Base-by-base conservation (phyloP, 2,797 vertebrate species). In the Pteronotus mesoamericanus region DNA sequence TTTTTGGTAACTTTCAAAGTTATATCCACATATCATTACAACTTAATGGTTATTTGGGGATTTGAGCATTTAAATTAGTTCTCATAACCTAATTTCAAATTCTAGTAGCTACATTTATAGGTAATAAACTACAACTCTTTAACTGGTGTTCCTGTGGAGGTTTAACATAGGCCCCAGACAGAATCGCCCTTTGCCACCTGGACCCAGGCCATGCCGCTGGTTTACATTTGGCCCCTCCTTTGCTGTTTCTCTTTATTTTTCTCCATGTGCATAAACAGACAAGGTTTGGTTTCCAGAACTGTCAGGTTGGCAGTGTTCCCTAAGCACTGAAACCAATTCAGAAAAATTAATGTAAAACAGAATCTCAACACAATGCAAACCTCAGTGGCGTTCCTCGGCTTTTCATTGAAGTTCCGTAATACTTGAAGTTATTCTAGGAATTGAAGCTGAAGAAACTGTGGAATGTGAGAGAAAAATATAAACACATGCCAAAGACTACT, bases 251-350 rank as follows among this genome's bases (percentile, higher is more conserved):
- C n/a, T 89, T 82, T 91, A 22, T 39, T 89, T 78, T 90, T 88
- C 79, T 78, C 86, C 85, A 75, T 53, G 66, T 74, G 59, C 94
- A 75, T 82, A 48, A 77, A 80, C 53, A 88, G 78, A 64, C 86
- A 21, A 75, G 48, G 19, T 85, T 88, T 75, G 32, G 71, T 95
- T 82, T 97, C 69, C 89, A 71, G 51, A 91, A 64, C n/a, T 94
- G 14, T 89, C 78, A 19, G 8, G 2, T 68, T 93, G 92, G 44
- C 48, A 32, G 39, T 90, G 44, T 88, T 93, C 93, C 72, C 37
- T 86, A 68, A 93, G 24, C 89, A 59, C 14, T 59, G 21, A 95
- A 89, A 72, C 26, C 26, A 91, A 61, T 74, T 94, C 85, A 66
- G 44, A 55, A 80, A 95, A 87, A 71, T 53, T 93, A 71, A 69